These are phyloP conservation scores for Pipistrellus kuhlii DNA, from an alignment of 2,797 vertebrate genomes.

Conservation along the genomic window DNA sequence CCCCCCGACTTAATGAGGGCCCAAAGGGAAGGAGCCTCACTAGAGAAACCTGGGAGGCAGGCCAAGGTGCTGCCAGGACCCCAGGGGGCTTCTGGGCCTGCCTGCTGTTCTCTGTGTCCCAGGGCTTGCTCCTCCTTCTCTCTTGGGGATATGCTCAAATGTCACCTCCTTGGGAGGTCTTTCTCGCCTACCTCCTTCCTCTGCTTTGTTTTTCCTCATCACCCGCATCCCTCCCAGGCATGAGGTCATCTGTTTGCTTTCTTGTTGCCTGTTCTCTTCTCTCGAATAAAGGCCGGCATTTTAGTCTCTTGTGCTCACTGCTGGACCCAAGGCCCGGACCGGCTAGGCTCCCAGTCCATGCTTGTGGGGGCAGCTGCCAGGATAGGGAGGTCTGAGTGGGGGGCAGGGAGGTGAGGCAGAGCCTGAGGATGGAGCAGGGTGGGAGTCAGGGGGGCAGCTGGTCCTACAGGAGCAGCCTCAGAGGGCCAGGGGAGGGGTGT, in stretches of 20 bases:
- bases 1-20: not conserved
- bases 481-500: too few relatives aligned
- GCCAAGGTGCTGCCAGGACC: not conserved
- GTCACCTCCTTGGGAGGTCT: not conserved
- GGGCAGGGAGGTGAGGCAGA: not conserved
- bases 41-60: not conserved
- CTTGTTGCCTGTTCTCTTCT: not conserved
- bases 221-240: not conserved
- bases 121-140: not conserved
- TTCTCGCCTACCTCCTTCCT: not conserved
- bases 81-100: not conserved
- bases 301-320: not conserved
- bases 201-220: not conserved
- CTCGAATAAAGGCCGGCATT: not conserved
- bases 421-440: not conserved
- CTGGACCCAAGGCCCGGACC: not conserved
- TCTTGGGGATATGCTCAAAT: not conserved
- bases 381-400: not conserved
- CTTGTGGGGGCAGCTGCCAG: not conserved
- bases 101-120: not conserved
- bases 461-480: not conserved
- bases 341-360: not conserved
- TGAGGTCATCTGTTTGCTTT: not conserved
- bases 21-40: not conserved
- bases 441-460: not conserved